Base-by-base conservation (phyloP, 2,113 vertebrate genomes). In the Microcebus griseorufus region DNA sequence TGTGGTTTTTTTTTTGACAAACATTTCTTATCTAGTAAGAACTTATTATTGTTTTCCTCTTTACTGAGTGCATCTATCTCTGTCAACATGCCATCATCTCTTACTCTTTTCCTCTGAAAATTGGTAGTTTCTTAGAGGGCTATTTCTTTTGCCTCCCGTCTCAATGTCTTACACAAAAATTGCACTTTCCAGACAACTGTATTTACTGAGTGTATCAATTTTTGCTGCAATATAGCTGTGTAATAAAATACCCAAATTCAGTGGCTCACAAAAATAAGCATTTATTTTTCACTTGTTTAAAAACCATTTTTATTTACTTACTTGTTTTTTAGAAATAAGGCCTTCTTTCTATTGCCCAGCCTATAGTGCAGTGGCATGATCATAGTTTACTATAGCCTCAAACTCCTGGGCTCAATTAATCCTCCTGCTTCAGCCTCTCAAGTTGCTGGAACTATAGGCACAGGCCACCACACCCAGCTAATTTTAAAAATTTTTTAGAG, bases 141-240 rank as follows among this genome's bases (percentile, higher is more conserved):
- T 85, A 70, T 96, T 93, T 75, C 39, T 83, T 93, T 88, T 85
- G n/a, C 20, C 82, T 90, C 14, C 93, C 29, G 20, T n/a, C 11
- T 84, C 37, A 67, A 14, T 37, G 14, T 81, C 72, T 91, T 58
- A 4, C 27, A 70, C 20, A 88, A 27, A 81, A 88, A 91, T 42
- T 80, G 37, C 12, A 70, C 55, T 87, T 93, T 69, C 69, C 13
- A 42, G 39, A 70, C 51, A 90, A 65, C 27, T 93, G 6, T 89
- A 70, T 76, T 45, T 80, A 65, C 51, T 80, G 8, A 90, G 12
- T 42, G 7, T 42, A n/a, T 81, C 78, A 91, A 51, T 32, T 70
- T 79, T 76, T 75, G 58, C 37, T 75, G 23, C 55, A 84, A 37
- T 20, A 64, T 51, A 69, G n/a, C 29, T 53, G 1, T 64, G 34